Base-by-base conservation (phyloP, 2,888 invertebrate species). In the Enchytraeus crypticus region DNA sequence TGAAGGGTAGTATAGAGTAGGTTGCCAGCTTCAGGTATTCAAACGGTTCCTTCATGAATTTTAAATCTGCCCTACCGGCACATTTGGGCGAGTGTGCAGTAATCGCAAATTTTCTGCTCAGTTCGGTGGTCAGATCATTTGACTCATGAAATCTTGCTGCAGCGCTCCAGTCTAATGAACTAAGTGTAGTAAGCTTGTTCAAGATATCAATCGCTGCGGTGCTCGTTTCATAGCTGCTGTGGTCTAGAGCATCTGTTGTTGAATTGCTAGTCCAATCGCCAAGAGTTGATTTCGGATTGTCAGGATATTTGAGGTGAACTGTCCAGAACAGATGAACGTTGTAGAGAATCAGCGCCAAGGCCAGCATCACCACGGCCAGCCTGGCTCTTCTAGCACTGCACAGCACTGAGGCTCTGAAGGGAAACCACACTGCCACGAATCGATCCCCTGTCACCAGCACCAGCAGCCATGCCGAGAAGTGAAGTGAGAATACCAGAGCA, bases 401-500 rank as follows among this genome's bases (percentile, higher is more conserved):
- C 51, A 61, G 21, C 23, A 57, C 57, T 29, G 64, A 38, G 4
- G 61, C 56, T 21, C 53, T 51, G 51, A 65, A 61, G 23, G 65
- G 65, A 26, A 64, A 61, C 63, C 61, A 61, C 4, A 64, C 61
- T 11, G 64, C 64, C n/a, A 65, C 34, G 49, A 61, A 59, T 4
- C 65, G 49, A 47, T 65, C 65, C 5, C 53, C 55, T n/a, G 64
- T 60, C 11, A 63, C 55, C 8, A 60, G 60, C 5, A 65, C 63
- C 11, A 65, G 56, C 33, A 65, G 32, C 65, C 65, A 65, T 2
- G 65, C 60, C 3, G 63, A 60, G 30, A 61, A 51, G 51, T 63
- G 60, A 26, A 57, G 53, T 23, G 70, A 68, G 54, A 72, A 70
- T 32, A 74, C 71, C 5, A 71, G 69, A 3, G 73, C 60, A 62